Evolutionary conservation across 1,140 invertebrate species (phyloP).

Genomic region (Probaryconus sp.): DNA sequence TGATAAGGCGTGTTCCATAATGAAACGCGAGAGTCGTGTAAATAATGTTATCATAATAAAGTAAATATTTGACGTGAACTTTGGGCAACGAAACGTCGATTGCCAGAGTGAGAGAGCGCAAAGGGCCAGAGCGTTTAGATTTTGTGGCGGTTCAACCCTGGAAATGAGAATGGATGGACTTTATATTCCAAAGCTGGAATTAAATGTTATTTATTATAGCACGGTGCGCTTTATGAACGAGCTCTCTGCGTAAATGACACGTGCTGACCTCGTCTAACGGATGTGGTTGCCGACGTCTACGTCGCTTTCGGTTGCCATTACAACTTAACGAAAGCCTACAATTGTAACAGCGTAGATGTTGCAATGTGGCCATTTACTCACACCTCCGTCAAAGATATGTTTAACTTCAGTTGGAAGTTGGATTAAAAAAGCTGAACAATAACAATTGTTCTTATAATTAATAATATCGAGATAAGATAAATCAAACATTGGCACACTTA

Average conservation of each 20-base stretch:
- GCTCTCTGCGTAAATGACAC: constrained; percentile 56
- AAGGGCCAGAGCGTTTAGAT: constrained; percentile 24
- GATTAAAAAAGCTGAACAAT: too few species aligned
- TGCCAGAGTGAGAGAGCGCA: constrained; percentile 1
- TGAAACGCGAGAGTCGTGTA: constrained; percentile 14
- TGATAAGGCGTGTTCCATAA: not conserved
- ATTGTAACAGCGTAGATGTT: constrained; percentile 10
- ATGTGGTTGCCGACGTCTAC: constrained; percentile 32
- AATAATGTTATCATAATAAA: constrained; percentile 7
- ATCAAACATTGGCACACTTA: too few species aligned
- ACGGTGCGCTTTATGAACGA: constrained; percentile 41
- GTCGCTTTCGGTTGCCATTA: constrained; percentile 10
- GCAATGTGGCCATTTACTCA: too few species aligned
- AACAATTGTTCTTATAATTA: too few species aligned
- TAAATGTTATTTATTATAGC: constrained; percentile 55
- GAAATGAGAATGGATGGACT: constrained; percentile 50
- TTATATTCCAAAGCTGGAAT: constrained; percentile 46
- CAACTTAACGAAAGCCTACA: constrained; percentile 26
- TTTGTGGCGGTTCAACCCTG: constrained; percentile 32
- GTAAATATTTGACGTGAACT: constrained; percentile 14
- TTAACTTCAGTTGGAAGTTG: too few species aligned
- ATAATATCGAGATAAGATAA: too few species aligned
- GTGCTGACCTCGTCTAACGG: constrained; percentile 59
- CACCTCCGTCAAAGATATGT: not conserved
- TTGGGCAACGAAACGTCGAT: constrained; percentile 3